These are phyloP conservation scores for Drosophila suboccidentalis DNA, from an alignment of 2,888 invertebrate genomes.

Conservation along the genomic window DNA sequence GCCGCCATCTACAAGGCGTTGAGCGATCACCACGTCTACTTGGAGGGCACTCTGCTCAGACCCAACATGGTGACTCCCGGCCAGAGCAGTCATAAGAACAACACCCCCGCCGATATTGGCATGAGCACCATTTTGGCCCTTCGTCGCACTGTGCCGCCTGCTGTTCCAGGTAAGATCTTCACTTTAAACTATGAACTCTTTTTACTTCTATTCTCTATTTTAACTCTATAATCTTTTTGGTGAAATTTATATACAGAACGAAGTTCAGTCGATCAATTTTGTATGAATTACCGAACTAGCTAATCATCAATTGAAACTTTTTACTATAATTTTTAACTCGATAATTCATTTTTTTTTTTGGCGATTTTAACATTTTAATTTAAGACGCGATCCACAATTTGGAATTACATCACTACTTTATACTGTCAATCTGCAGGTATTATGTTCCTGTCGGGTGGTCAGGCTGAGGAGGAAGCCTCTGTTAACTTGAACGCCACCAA, in stretches of 20 bases:
- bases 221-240: no score
- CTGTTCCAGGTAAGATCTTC: constrained; percentile 92
- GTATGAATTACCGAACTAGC: no score
- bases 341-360: no score
- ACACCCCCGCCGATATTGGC: constrained; percentile 93
- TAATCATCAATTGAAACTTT: no score
- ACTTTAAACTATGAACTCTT: neutral
- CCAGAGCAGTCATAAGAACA: constrained; percentile 91
- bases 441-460: constrained; percentile 98
- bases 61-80: constrained; percentile 99
- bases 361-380: no score
- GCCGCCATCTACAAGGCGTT: constrained; percentile 98
- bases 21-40: constrained; percentile 97
- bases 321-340: no score
- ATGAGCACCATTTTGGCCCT: constrained; percentile 97
- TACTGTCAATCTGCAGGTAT: constrained; percentile 88
- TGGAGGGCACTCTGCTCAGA: constrained; percentile 98
- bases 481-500: constrained; percentile 98
- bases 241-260: no score
- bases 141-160: constrained; percentile 96
- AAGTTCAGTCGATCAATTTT: no score
- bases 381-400: no score
- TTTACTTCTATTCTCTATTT: no score
- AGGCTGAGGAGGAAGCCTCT: constrained; percentile 98
- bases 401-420: neutral